These are phyloP conservation scores for Archegozetes longisetosus DNA, from an alignment of 1,140 invertebrate species.

Conservation along the genomic window DNA sequence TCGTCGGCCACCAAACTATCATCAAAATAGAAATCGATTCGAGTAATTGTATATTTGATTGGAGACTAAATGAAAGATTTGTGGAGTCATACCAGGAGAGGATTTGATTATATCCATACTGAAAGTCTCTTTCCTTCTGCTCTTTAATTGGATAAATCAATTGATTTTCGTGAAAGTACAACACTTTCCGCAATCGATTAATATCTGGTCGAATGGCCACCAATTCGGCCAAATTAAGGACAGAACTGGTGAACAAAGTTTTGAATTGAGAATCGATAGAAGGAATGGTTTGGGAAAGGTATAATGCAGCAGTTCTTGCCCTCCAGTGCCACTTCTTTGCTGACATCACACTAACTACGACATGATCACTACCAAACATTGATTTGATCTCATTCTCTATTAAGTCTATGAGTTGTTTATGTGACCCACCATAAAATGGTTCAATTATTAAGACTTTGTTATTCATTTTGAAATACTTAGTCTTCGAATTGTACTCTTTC, in stretches of 20 bases:
- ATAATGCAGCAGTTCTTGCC: conserved; percentile 46
- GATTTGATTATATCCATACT: conserved; percentile 61
- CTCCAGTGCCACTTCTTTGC: conserved; percentile 66
- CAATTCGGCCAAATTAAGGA: conserved; percentile 51
- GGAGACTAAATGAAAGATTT: neutral
- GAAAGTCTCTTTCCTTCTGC: conserved; percentile 50
- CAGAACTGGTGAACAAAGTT: conserved; percentile 49
- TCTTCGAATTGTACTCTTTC: too few relatives aligned
- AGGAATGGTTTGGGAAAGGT: conserved; percentile 43
- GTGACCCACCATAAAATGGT: conserved; percentile 53
- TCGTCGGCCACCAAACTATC: conserved; percentile 48
- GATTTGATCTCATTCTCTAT: conserved; percentile 26
- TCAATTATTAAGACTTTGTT: conserved; percentile 33
- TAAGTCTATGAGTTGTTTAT: conserved; percentile 45
- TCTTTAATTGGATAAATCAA: conserved; percentile 49
- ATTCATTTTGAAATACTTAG: too few relatives aligned
- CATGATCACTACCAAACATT: conserved; percentile 7
- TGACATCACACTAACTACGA: conserved; percentile 38
- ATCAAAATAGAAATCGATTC: conserved; percentile 22
- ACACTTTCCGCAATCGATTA: conserved; percentile 39
- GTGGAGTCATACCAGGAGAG: conserved; percentile 41
- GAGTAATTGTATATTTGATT: conserved; percentile 14
- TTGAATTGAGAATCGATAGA: conserved; percentile 26
- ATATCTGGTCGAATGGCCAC: conserved; percentile 48
- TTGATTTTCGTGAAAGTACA: conserved; percentile 69